Base-by-base conservation (phyloP, 2,797 vertebrate genomes). In the Anomalospiza imberbis region DNA sequence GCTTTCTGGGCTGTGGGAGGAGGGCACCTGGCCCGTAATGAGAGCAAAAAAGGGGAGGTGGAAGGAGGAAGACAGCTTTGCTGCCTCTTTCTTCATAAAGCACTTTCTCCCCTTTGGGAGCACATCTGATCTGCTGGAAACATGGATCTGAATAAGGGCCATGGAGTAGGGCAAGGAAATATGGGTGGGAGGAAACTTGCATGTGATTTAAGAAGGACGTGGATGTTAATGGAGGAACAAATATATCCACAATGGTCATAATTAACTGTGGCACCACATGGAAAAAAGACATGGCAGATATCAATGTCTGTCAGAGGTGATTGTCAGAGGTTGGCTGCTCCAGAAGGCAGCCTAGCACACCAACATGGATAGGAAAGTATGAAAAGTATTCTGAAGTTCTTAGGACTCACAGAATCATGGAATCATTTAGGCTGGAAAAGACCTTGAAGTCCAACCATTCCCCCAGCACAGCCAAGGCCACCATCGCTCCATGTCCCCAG, bases 401-500 rank as follows among this genome's bases (percentile, higher is more conserved):
- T 31, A 31, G 38, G 10, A 40, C 8, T 16, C 57, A 16, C 1
- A 17, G 36, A 75, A 25, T 5, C 24, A 18, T 26, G 38, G 29
- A 31, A 34, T 28, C 1, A 31, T 29, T 82, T 25, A 17, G 13
- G 11, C 4, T 63, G 57, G 29, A 71, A 45, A 76, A 40, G 29
- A 22, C 10, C 28, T 63, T n/a, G 13, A 40, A 40, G 25, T 6
- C 53, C 44, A 50, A 5, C 11, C 19, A 25, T 12, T 32, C 2
- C 7, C 21, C 29, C 24, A 31, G 18, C 7, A 42, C 15, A 5
- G 22, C 18, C 62, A 6, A 42, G 16, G 28, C 28, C 57, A 38
- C 24, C 42, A 15, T 28, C n/a, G 5, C 5, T 28, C 44, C 20
- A 0, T 1, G 7, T 6, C 36, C 13, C 11, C 36, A n/a, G 0